Evolutionary conservation across 2,113 vertebrate genomes (phyloP), one percentile per base, ranked within the genome.

Genomic region (Micronisus gabar): DNA sequence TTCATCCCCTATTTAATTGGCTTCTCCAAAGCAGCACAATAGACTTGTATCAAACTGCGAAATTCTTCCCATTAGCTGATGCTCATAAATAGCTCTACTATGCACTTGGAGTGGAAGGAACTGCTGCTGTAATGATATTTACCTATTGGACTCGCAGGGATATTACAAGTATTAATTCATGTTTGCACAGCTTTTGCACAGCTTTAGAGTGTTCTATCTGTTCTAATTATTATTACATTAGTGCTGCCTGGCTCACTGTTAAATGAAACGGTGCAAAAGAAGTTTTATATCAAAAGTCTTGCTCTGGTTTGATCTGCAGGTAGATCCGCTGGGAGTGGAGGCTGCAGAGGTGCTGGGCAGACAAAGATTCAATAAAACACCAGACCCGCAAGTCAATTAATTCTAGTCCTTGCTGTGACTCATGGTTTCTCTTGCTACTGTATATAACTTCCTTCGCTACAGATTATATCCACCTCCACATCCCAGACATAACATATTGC

Each of bases 1-100:
- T 97, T 97, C 87, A 89, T 85, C 74, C 89, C 47, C 41, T 40
- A 67, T 90, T 93, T 92, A 96, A 96, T 94, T 94, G 80, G 62
- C 85, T 94, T 79, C 84, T 88, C 81, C 87, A 91, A 88, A 95
- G 94, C 87, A 76, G 76, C 76, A 96, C 94, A 96, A 89, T 86
- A 41, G 88, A 65, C 86, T 82, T 55, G 45, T 55, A 67, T 94
- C 81, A 97, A 96, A 93, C 75, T 80, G 85, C 0, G 18, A 90
- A 91, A 90, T 94, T 90, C 79, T 67, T 83, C 78, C 78, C 4
- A 0, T 85, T 91, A 87, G 80, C 73, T 0, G 11, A 68, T 23
- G 82, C 82, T 93, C 72, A 50, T 40, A 92, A 95, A 89, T 71
- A 91, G 80, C 86, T 93, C 56, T 61, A 30, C 88, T 63, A 61